Base-by-base conservation (phyloP, 2,113 vertebrate species). In the Alexandromys fortis region DNA sequence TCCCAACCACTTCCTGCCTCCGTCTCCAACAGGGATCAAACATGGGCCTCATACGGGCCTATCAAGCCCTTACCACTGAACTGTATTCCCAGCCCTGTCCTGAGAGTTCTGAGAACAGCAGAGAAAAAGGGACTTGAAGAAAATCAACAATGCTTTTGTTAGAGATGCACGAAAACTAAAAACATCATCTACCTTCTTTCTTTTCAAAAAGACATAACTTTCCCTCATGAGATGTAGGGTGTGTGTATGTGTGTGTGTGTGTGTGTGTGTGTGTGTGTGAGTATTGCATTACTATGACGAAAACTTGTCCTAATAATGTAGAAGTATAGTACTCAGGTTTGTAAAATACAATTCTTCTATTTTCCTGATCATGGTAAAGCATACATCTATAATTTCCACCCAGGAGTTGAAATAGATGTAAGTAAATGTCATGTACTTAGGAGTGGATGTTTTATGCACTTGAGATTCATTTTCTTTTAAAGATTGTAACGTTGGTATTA, bases 301-400 rank as follows among this genome's bases (percentile, higher is more conserved):
- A 88, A 61, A 85, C 16, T 67, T 94, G 13, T 38, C 87, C 61
- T 47, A 78, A 95, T 96, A 11, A 70, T 92, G 30, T 63, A 78
- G 55, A 92, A 85, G 24, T 78, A 21, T 55, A 91, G 72, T 65
- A 58, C 82, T 90, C 22, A 67, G 72, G 16, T 58, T 63, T 42
- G 35, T n/a, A 95, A 94, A 92, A 76, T 26, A 63, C 61, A 58
- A 58, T 58, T 58, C 19, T 58, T 58, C 55, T 58, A 58, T 4
- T 30, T 61, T 89, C 61, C 3, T 42, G 58, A 86, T 78, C 38
- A 78, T 82, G 24, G 30, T 30, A 38, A 94, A 70, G 88, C 16
- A 90, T 1, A 72, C 42, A 70, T 26, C 63, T 33, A 22, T 38
- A 10, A 45, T 61, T 10, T 17, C 21, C 7, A 47, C 3, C 21